Evolutionary conservation across 2,888 invertebrate genomes (phyloP), one percentile per base, ranked within the genome.

Genomic region (Alcis repandata): DNA sequence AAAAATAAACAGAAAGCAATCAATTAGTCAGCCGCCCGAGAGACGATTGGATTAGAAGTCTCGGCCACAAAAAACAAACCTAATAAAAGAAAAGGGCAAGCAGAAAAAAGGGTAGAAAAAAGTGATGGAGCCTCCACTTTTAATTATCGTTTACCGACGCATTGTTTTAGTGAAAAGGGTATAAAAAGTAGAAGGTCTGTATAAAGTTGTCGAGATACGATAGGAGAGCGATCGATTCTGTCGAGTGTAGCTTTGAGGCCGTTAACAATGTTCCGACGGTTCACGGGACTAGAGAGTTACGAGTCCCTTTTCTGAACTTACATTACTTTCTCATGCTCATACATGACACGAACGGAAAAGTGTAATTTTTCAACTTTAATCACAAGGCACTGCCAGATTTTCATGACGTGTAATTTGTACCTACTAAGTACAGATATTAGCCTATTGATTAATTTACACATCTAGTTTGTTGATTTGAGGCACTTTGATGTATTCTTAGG

Each of bases 141-240:
- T 91, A 91, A 91, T 90, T 88, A 91, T 86, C 87, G 83, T 85
- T 86, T 86, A 88, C 88, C 85, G 86, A 78, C 83, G 84, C 77
- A 85, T 86, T 88, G 89, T 88, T 87, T 87, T 74, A 77, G 74
- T 69, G 65, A 74, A 75, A 72, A 79, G 74, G 81, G 78, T 80
- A 77, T 75, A 80, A 73, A 79, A 74, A 76, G 69, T 67, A 71
- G 69, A 72, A 73, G 72, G 77, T 51, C 76, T 75, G 72, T 82
- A 87, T 87, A 85, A 83, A 88, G 87, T 84, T 87, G 88, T 87
- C 81, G 75, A 71, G 71, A 77, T 64, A 66, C 71, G 71, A 75
- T 67, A 64, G 67, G 52, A 65, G 52, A 63, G 67, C 63, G 48
- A 74, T 73, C 71, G 69, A 70, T 74, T 69, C 27, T 27, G 38